These are phyloP conservation scores for Pseudanteris insignis DNA, from an alignment of 2,888 invertebrate species.

Conservation along the genomic window DNA sequence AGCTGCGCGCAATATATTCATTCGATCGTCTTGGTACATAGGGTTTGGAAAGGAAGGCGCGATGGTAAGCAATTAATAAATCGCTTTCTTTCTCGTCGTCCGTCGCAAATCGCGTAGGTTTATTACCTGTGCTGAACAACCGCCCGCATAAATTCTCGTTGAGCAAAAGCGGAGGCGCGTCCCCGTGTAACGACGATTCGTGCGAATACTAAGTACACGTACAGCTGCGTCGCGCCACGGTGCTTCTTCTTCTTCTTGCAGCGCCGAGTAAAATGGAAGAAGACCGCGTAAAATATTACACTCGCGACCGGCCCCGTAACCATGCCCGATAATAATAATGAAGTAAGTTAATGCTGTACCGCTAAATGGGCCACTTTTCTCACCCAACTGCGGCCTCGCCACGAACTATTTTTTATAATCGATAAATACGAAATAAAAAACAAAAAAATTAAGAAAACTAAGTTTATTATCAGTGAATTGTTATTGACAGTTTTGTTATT, in stretches of 20 bases:
- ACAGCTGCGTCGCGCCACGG: slow-evolving; percentile 7
- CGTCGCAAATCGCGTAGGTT: slow-evolving; percentile 44
- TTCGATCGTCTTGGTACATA: slow-evolving; percentile 26
- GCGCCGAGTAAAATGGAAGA: slow-evolving; percentile 32
- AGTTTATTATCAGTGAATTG: too few species aligned
- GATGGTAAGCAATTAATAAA: slow-evolving; percentile 54
- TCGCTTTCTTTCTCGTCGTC: slow-evolving; percentile 46
- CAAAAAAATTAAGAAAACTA: too few species aligned
- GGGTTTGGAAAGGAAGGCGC: slow-evolving; percentile 29
- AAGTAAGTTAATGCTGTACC: slow-evolving; percentile 35
- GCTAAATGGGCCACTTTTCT: slow-evolving; percentile 38
- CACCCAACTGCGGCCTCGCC: slow-evolving; percentile 13
- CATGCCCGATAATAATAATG: slow-evolving; percentile 37
- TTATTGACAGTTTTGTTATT: too few species aligned
- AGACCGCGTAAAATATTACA: slow-evolving; percentile 47
- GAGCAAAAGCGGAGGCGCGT: slow-evolving; percentile 34
- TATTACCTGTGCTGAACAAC: slow-evolving; percentile 35
- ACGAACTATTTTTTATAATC: slow-evolving; percentile 26
- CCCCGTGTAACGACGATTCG: slow-evolving; percentile 45
- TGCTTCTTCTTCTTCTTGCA: slow-evolving; percentile 14
- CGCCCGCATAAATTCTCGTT: slow-evolving; percentile 51
- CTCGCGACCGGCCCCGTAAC: slow-evolving; percentile 39
- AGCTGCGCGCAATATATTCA: slow-evolving; percentile 35
- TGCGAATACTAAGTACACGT: slow-evolving; percentile 48
- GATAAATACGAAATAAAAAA: too few species aligned